Base-by-base conservation (phyloP, 1,140 invertebrate genomes). In the Pseudomyrmex gracilis region DNA sequence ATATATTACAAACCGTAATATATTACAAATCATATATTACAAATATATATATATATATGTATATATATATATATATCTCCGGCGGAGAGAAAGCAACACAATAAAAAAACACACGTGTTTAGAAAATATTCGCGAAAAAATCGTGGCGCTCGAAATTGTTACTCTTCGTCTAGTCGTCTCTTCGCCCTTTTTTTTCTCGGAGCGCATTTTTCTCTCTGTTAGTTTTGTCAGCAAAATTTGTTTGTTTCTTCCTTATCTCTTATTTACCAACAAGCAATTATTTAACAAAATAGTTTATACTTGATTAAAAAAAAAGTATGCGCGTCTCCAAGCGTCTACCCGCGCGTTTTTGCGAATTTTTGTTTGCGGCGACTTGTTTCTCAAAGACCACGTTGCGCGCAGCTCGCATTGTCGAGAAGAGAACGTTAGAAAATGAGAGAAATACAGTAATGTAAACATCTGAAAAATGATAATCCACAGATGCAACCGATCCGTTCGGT, bases 401-500 rank as follows among this genome's bases (percentile, higher is more conserved):
- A 34, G 34, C 34, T 9, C 20, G 22, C 34, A 24, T 24, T 20
- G 15, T 60, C 12, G 53, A 45, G 34, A 80, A 9, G 15, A 13
- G 20, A 47, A 51, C 49, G 49, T 51, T 57, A 58, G 43, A 71
- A 71, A 49, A 80, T 8, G 49, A 49, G 76, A 80, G 55, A 78
- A 78, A 70, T 71, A 49, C 64, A 60, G 8, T 22, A 45, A 64
- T 20, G 15, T 24, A 63, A 78, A 77, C 60, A 58, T 68, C 24
- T 71, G 55, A 76, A 87, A 78, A 87, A 78, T 82, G 83, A 88
- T 71, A 90, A 90, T 85, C 73, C 83, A 15, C 85, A 77, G 80
- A 83, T 78, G 77, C 45, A 7, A 76, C 10, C 60, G 61, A 78
- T 85, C 61, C 55, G 70, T 80, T 83, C 82, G 73, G 64, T 58